Evolutionary conservation across 2,113 vertebrate species (phyloP).

Genomic region (Madoqua kirkii): DNA sequence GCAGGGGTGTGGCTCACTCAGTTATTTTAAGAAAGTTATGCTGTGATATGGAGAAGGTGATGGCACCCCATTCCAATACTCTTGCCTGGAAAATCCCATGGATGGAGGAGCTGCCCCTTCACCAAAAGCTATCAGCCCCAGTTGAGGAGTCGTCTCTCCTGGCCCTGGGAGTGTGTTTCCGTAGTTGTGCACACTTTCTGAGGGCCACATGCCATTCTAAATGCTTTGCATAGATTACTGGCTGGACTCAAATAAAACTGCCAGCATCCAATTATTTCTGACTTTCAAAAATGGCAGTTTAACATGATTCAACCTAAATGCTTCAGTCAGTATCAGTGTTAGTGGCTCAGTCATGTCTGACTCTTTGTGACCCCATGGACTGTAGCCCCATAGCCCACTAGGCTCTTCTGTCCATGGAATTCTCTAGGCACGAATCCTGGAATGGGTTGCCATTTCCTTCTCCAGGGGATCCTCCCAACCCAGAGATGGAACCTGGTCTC

Average conservation of each 20-base stretch:
- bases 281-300: background rate
- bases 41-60: too few relatives aligned
- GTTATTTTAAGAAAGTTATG: background rate
- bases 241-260: too few relatives aligned
- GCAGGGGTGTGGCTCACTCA: background rate
- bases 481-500: background rate
- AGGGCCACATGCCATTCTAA: background rate
- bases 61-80: too few relatives aligned
- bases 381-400: background rate
- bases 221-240: background rate
- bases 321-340: background rate
- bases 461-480: background rate
- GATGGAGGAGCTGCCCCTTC: background rate
- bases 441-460: background rate
- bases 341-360: background rate
- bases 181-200: background rate
- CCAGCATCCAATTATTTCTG: too few relatives aligned
- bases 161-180: background rate
- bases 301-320: background rate
- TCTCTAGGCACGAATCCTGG: background rate
- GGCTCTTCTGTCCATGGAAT: background rate
- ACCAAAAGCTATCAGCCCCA: background rate
- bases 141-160: too few relatives aligned
- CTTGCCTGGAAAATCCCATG: too few relatives aligned
- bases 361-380: background rate